Percentiles rank a stretch among this genome's conserved stretches.
Conservation (phyloP, 2,113 vertebrate genomes). For the Dissostichus mawsoni region DNA sequence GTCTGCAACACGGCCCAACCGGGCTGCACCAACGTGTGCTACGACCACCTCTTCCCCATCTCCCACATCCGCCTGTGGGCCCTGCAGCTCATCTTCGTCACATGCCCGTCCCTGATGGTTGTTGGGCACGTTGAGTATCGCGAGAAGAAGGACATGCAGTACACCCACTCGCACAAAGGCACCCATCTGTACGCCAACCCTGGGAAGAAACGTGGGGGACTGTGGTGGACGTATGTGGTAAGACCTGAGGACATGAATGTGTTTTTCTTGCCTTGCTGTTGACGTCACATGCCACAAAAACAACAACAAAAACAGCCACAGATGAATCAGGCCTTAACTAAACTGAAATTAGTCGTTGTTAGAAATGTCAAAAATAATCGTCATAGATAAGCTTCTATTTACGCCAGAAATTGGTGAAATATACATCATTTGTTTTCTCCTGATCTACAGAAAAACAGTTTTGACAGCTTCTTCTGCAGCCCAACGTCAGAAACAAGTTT, state of each 20-base stretch:
- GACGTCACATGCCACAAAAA: not conserved
- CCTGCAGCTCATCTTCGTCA: constrained; percentile 96
- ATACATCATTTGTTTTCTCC: not conserved
- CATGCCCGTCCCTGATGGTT: constrained; percentile 93
- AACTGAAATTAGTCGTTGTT: not conserved
- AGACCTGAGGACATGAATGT: not conserved
- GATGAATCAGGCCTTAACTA: not conserved
- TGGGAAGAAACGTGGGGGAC: constrained; percentile 90
- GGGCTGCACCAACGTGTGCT: constrained; percentile 92
- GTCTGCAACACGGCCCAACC: constrained; percentile 93
- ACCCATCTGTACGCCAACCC: constrained; percentile 81
- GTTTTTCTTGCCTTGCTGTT: not conserved
- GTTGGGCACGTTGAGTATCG: constrained; percentile 92
- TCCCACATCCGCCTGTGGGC: constrained; percentile 96
- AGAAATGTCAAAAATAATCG: constrained; percentile 15
- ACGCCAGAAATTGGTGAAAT: constrained; percentile 5
- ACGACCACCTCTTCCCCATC: constrained; percentile 91
- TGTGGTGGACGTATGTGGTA: constrained; percentile 95
- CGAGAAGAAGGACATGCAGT: constrained; percentile 85
- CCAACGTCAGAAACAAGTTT: not conserved
- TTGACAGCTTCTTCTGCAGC: not conserved
- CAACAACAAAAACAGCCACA: not conserved
- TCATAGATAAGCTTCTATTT: not conserved
- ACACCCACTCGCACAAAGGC: constrained; percentile 13
- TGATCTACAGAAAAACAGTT: not conserved